phyloP scores from a whole-genome alignment of 1,140 invertebrate genomes.

The Drosophila ercepeae region DNA sequence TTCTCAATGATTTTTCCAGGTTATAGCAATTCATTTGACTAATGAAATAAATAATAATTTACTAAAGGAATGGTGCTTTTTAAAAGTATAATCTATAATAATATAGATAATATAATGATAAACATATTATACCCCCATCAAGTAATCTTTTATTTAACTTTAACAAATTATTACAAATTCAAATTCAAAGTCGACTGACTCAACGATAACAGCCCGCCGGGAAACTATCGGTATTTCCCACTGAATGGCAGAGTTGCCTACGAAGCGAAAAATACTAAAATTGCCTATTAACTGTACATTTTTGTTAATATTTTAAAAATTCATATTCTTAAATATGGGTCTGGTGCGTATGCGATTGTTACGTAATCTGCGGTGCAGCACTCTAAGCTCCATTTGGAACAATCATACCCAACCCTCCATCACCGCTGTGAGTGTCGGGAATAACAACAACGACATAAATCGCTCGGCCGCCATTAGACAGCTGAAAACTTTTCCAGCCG shows the following conservation, averaged over 20 bases:
- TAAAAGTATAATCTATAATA: too few relatives aligned
- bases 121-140: too few relatives aligned
- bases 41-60: too few relatives aligned
- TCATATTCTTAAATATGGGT: slow-evolving; percentile 8
- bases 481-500: slow-evolving; percentile 4
- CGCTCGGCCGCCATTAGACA: slow-evolving; percentile 49
- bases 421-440: slow-evolving; percentile 40
- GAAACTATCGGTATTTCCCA: neutral
- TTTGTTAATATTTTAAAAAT: neutral
- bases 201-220: slow-evolving; percentile 19
- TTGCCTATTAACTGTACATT: slow-evolving; percentile 7
- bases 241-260: slow-evolving; percentile 47
- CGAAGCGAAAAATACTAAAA: neutral
- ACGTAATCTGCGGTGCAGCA: neutral
- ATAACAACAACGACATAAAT: neutral
- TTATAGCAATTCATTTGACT: too few relatives aligned
- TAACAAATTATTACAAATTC: neutral
- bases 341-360: neutral
- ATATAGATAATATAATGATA: too few relatives aligned
- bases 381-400: neutral
- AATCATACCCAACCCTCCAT: neutral
- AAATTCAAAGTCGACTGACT: slow-evolving; percentile 13
- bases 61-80: too few relatives aligned
- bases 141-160: neutral
- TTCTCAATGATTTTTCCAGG: too few relatives aligned